These are phyloP conservation scores for Pristionchus maxplancki DNA, from an alignment of 2,888 invertebrate genomes.

Conservation along the genomic window DNA sequence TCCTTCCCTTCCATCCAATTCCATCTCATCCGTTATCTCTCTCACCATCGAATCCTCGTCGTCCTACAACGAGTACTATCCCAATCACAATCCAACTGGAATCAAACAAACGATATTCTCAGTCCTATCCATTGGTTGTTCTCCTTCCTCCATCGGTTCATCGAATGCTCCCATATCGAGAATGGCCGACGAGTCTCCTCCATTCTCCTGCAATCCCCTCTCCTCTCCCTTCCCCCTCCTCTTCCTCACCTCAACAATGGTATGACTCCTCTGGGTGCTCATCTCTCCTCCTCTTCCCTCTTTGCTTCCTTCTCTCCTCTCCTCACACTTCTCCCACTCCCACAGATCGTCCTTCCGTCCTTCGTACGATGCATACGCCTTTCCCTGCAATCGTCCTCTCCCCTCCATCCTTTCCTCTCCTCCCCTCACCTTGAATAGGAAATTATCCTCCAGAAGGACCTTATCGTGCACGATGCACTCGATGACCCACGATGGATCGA, in stretches of 20 bases:
- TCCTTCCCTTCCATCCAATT: neutral
- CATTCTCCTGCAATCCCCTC: neutral
- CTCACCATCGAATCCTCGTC: slow-evolving; percentile 42
- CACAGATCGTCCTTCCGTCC: slow-evolving; percentile 51
- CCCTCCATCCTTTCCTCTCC: neutral
- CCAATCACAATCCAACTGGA: neutral
- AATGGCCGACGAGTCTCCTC: neutral
- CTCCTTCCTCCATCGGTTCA: slow-evolving; percentile 28
- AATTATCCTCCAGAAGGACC: slow-evolving; percentile 33
- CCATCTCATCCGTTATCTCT: slow-evolving; percentile 28
- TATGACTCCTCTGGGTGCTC: neutral
- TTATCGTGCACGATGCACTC: slow-evolving; percentile 49
- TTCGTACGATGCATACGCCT: neutral
- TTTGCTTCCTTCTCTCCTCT: slow-evolving; percentile 2
- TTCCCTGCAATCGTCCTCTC: neutral
- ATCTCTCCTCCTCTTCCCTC: neutral
- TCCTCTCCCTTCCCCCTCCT: neutral
- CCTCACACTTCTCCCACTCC: slow-evolving; percentile 43
- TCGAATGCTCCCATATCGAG: slow-evolving; percentile 46
- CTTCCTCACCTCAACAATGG: neutral
- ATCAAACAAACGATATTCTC: neutral
- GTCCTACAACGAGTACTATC: neutral
- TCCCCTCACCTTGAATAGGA: slow-evolving; percentile 28
- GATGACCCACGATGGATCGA: slow-evolving; percentile 49
- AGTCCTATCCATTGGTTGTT: neutral